Base-by-base conservation (phyloP, 2,797 vertebrate species). In the Lepilemur ruficaudatus region DNA sequence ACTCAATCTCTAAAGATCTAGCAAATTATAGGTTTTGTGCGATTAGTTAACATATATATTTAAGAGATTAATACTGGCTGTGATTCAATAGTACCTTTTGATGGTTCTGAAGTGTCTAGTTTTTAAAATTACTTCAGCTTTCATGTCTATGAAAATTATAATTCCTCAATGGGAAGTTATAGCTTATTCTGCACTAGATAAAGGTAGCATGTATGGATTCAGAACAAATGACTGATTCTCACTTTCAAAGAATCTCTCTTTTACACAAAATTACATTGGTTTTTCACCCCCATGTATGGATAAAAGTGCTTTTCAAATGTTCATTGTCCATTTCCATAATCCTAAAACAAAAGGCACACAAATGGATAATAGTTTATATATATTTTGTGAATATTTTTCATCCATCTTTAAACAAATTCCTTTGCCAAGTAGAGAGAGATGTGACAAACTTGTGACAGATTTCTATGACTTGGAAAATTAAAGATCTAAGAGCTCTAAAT, bases 281-380 rank as follows among this genome's bases (percentile, higher is more conserved):
- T 96, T 97, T 91, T 2, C 0, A 93, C 59, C 82, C 65, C 97
- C 1, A 82, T 52, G 2, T 89, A 95, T 65, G 95, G 95, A 90
- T 95, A 82, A 97, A 98, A 97, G 91, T 89, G 46, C 95, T 98
- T 96, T 92, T 93, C 86, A 97, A 97, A 96, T 73, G 70, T 96
- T 95, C 57, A 96, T 72, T 81, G 63, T 72, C 87, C 93, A 50
- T 61, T 86, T 97, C 94, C 93, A 84, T 96, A 97, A 87, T 87
- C 96, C 97, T 87, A 97, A 98, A 85, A 94, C 87, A 94, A 98
- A 93, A 98, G 97, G 98, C 98, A 98, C 97, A 17, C 95, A 20
- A 98, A 96, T 91, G 73, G 97, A 83, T 93, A 79, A 96, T 23
- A 96, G 80, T 93, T 98, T 96, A 98, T 75, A 98, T 75, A 82